Evolutionary conservation across 2,888 invertebrate genomes (phyloP).

Genomic region (Poecilus cupreus): DNA sequence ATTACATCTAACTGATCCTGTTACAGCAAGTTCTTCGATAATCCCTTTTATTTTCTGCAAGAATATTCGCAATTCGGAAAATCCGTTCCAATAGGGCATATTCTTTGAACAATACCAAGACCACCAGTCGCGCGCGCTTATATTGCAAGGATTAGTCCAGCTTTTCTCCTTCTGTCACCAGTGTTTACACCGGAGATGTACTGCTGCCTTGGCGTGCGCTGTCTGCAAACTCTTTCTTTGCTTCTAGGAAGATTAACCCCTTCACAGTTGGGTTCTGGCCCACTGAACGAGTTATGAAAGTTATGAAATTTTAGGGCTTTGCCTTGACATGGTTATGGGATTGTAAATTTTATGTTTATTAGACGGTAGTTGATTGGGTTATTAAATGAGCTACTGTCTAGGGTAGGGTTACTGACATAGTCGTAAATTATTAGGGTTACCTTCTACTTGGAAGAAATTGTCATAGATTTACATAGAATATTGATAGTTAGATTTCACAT

Average conservation of each 20-base stretch:
- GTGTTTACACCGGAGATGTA: conserved; percentile 32
- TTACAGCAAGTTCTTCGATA: no score
- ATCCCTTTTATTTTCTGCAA: neutral
- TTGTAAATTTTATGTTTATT: neutral
- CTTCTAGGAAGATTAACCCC: neutral
- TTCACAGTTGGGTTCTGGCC: conserved; percentile 2
- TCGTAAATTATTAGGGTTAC: conserved; percentile 12
- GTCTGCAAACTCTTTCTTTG: neutral
- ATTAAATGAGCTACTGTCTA: conserved; percentile 2
- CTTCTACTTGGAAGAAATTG: no score
- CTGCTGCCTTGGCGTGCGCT: neutral
- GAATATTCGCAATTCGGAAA: neutral
- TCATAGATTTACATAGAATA: no score
- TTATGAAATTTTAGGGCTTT: conserved; percentile 8
- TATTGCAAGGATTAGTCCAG: conserved; percentile 24
- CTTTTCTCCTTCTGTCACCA: conserved; percentile 46
- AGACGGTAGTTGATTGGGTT: neutral
- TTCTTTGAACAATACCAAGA: neutral
- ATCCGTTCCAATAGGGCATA: neutral
- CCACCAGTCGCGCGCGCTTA: conserved; percentile 24
- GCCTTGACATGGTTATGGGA: neutral
- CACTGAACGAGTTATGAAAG: conserved; percentile 41
- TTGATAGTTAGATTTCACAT: no score
- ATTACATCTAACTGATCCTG: no score
- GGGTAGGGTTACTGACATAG: neutral